Base-by-base conservation (phyloP, 2,888 invertebrate species). In the Bellardia bayeri region DNA sequence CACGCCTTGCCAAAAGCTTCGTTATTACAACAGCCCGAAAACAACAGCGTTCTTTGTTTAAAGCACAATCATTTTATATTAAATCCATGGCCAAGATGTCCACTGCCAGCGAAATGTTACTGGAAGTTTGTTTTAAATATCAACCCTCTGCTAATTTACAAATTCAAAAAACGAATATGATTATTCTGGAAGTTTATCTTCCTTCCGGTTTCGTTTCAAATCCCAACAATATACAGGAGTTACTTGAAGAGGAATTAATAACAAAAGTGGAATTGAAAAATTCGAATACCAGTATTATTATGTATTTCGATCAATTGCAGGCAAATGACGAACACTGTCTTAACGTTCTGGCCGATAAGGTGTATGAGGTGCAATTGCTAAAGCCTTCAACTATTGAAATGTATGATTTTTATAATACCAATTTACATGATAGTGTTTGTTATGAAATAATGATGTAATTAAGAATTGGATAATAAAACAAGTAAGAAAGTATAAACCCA, bases 131-230 rank as follows among this genome's bases (percentile, higher is more conserved):
- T 45, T 69, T 61, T 42, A 45, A 3, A 5, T 61, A 61, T 45
- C 42, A n/a, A 33, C n/a, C 8, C 0, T 16, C 7, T n/a, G 72
- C 14, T 5, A 23, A 37, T 63, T n/a, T 13, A 14, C 42, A 37
- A 13, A 23, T 13, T 9, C 4, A 7, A 3, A n/a, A 40, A 7
- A 79, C 66, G 51, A 75, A 81, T 37, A 71, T 81, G 80, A 61
- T 72, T n/a, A 96, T 98, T 2, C 96, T 98, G 94, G 97, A 97
- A 90, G 96, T 98, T 0, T 96, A 96, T 89, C 94, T 98, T 85
- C 98, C 98, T 0, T 97, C 98, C 1, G 98, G 98, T 49, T 98
- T 97, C 92, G 95, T 96, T 13, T n/a, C 58, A 23, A 49, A n/a
- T n/a, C 14, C n/a, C 3, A 68, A 58, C n/a, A 13, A 30, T 14